A percentile compares a stretch with the other conserved stretches of the same genome.
Conservation (phyloP, 2,888 invertebrate genomes). For the Zygogramma bicolorata region DNA sequence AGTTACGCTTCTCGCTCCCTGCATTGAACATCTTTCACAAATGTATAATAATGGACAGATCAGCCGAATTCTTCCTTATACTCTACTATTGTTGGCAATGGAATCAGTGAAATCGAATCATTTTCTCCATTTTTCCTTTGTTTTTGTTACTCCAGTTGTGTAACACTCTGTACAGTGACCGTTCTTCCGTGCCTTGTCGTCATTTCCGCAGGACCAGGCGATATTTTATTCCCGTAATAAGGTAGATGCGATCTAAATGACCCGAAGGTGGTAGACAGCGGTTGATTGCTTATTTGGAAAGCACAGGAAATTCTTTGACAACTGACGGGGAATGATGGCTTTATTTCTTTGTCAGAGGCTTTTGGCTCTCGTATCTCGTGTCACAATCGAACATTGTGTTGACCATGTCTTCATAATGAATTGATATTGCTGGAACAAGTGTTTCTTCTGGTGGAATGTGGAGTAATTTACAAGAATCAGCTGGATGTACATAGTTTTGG, state of each 20-base stretch:
- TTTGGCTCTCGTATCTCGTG: conserved; percentile 35
- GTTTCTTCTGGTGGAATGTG: neutral
- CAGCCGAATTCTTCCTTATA: too few species aligned
- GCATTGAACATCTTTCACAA: too few species aligned
- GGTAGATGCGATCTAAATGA: conserved; percentile 61
- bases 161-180: too few species aligned
- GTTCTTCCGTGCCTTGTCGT: conserved; percentile 58
- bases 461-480: neutral
- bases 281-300: conserved; percentile 55
- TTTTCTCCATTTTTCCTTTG: too few species aligned
- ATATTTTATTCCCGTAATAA: conserved; percentile 62
- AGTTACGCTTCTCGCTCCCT: too few species aligned
- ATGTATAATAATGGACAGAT: too few species aligned
- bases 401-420: neutral
- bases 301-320: conserved; percentile 46
- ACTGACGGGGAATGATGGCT: conserved; percentile 51
- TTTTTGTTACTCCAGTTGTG: too few species aligned
- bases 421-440: neutral
- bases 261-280: conserved; percentile 56
- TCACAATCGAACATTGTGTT: conserved; percentile 28
- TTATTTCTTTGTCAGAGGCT: conserved; percentile 38
- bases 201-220: conserved; percentile 61
- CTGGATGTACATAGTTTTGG: neutral
- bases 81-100: too few species aligned
- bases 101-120: too few species aligned